Conservation (phyloP, 2,113 vertebrate species). For the Ceyx cyanopectus region DNA sequence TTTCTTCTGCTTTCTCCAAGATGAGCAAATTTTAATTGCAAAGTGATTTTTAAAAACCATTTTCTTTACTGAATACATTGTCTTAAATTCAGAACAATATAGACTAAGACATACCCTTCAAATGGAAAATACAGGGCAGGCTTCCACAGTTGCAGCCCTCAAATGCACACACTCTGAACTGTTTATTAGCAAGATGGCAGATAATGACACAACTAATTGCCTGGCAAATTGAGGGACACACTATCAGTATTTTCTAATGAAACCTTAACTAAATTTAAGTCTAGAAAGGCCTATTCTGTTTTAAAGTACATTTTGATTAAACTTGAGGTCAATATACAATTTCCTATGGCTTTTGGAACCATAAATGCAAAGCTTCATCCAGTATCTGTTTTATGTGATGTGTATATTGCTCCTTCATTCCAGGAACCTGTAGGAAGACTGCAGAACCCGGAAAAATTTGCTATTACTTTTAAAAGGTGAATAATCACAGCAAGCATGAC, state of each 20-base stretch:
- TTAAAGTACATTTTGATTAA: constrained; percentile 17
- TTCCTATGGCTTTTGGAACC: neutral
- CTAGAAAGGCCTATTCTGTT: constrained; percentile 15
- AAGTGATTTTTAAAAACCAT: neutral
- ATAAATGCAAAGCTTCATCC: neutral
- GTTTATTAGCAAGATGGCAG: neutral
- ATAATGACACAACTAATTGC: neutral
- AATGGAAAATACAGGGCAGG: neutral
- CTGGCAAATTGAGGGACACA: neutral
- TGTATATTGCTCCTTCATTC: constrained; percentile 22
- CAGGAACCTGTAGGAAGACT: constrained; percentile 20
- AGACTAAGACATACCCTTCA: neutral
- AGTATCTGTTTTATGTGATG: neutral
- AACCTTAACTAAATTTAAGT: neutral
- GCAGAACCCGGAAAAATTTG: constrained; percentile 54
- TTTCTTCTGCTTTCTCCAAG: neutral
- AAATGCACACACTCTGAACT: neutral
- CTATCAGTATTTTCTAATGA: constrained; percentile 3
- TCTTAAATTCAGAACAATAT: neutral
- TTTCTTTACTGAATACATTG: neutral
- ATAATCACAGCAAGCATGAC: constrained; percentile 66
- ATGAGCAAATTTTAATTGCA: neutral
- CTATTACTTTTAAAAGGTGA: constrained; percentile 63
- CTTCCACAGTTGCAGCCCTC: neutral
- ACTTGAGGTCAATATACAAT: neutral